Base-by-base conservation (phyloP, 2,797 vertebrate species). In the Helostoma temminkii region DNA sequence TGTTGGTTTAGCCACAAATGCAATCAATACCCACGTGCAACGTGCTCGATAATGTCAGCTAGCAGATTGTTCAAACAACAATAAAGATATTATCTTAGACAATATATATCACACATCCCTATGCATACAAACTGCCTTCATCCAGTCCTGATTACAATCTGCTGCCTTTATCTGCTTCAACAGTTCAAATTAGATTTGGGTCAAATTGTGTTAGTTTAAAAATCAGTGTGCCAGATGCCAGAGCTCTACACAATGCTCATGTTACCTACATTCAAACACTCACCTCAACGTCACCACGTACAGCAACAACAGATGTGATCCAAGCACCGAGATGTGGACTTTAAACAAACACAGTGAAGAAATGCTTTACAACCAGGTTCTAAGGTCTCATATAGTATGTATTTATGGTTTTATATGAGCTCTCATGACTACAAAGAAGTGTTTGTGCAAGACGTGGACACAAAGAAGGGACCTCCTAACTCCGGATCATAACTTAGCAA, bases 151-250 rank as follows among this genome's bases (percentile, higher is more conserved):
- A 24, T 66, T 42, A 30, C 32, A 36, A 9, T 43, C 37, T 15
- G 9, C 30, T 24, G 57, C 22, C 59, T 73, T 71, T n/a, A 53
- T 63, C 49, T 45, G 26, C 3, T 21, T 65, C 66, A 47, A 46
- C 39, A 58, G 54, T 3, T 52, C 55, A 39, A 69, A 55, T 76
- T 55, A 66, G 55, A 73, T 62, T n/a, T 69, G 58, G 60, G 74
- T 73, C 69, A 70, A 62, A 62, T 22, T 72, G 62, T 75, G 58
- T 60, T 55, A 65, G 41, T 42, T 7, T 21, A 18, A 36, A 48
- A 53, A 56, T 39, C 28, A 0, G 60, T 6, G 56, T 11, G 47
- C 26, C 4, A 6, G 34, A 45, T 0, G 63, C 53, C 64, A 50
- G 55, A 18, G 36, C 56, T 46, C 56, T 45, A 41, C 52, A 68